phyloP scores from a whole-genome alignment of 2,113 vertebrate genomes.

The Python bivittatus region DNA sequence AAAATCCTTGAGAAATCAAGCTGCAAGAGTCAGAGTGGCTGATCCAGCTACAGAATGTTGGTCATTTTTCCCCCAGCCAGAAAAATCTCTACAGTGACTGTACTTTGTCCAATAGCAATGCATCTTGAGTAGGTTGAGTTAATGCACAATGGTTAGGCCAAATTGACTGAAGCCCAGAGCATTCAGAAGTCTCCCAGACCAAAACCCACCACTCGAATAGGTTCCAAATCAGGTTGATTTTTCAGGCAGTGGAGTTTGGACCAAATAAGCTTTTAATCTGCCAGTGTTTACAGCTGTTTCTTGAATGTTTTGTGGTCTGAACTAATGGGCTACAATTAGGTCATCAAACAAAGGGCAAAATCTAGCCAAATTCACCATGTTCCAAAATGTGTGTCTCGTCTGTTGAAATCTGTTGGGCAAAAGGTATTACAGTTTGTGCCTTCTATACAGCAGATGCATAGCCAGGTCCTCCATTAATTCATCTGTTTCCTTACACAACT shows the following conservation, averaged over 20 bases:
- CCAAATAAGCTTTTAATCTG: not conserved
- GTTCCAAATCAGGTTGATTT: not conserved
- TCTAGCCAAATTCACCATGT: not conserved
- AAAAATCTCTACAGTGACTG: not conserved
- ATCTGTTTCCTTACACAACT: not conserved
- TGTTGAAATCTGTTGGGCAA: not conserved
- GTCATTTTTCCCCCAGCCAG: not conserved
- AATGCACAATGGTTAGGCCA: not conserved
- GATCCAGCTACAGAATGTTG: not conserved
- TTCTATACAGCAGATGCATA: not conserved
- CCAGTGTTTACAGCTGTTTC: not conserved
- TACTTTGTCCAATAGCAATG: not conserved
- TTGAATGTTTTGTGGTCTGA: not conserved
- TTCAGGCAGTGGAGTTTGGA: not conserved
- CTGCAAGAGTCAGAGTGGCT: not conserved
- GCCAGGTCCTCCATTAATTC: not conserved
- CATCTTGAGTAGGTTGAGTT: not conserved
- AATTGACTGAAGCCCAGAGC: conserved; percentile 26
- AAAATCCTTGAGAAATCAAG: not conserved
- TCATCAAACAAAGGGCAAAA: not conserved
- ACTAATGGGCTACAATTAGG: not conserved
- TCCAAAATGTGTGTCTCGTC: not conserved
- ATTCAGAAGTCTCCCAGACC: not conserved
- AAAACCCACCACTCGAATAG: not conserved
- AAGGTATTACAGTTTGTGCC: not conserved